Evolutionary conservation across 2,888 invertebrate genomes (phyloP).

Genomic region (Heliconius charithonia): DNA sequence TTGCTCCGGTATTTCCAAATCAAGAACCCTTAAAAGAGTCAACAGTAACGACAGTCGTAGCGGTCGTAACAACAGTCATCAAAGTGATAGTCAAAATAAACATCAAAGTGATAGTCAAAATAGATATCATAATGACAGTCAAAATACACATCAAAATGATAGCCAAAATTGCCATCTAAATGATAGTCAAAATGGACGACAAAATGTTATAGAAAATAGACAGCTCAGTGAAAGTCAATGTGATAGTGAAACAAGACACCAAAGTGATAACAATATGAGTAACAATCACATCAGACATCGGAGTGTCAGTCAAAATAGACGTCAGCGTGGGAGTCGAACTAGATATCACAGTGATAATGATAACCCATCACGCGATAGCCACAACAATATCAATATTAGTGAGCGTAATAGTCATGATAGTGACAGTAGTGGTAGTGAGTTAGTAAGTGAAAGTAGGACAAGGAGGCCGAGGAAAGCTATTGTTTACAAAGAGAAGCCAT

Average conservation of each 20-base stretch:
- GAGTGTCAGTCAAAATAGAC: constrained; percentile 20
- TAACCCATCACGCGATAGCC: constrained; percentile 27
- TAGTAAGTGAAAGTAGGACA: constrained; percentile 55
- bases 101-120: constrained; percentile 16
- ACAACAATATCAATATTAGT: constrained; percentile 52
- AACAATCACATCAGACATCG: constrained; percentile 8
- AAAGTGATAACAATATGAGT: constrained; percentile 2
- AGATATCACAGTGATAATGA: constrained; percentile 19
- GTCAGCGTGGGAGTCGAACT: constrained; percentile 3
- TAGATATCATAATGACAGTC: constrained; percentile 11
- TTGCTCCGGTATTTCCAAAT: not conserved
- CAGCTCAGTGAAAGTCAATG: constrained; percentile 14
- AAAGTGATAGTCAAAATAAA: constrained; percentile 24
- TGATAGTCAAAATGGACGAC: constrained; percentile 19
- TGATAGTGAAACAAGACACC: constrained; percentile 6
- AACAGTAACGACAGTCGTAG: constrained; percentile 20
- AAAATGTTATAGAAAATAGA: constrained; percentile 12
- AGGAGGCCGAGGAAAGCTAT: constrained; percentile 63
- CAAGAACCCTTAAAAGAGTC: not conserved
- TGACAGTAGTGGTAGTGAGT: constrained; percentile 51
- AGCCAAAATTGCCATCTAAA: constrained; percentile 17
- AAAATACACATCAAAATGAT: constrained; percentile 17
- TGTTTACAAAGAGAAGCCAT: constrained; percentile 74
- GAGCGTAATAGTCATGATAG: constrained; percentile 45
- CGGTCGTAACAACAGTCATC: constrained; percentile 12